A percentile compares a stretch with the other conserved stretches of the same genome.
Conservation (phyloP, 2,888 invertebrate species). For the Trichacis sp. region DNA sequence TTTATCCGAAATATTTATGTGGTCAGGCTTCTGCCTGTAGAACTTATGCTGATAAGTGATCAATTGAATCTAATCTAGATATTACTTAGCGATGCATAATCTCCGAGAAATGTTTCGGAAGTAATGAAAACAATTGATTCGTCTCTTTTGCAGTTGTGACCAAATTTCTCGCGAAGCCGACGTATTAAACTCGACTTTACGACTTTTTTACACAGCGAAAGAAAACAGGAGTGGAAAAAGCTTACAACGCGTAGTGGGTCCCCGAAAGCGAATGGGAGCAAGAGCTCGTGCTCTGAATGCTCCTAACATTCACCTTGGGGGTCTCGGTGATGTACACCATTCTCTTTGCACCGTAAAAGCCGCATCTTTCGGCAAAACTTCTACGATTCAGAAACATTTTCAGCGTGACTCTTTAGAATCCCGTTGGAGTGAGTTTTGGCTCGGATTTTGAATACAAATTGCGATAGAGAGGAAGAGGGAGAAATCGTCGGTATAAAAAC, state of each 20-base stretch:
- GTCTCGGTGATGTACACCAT: background rate
- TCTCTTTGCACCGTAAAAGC: background rate
- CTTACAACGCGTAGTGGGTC: background rate
- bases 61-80: too few relatives aligned
- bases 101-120: too few relatives aligned
- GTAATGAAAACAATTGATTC: too few relatives aligned
- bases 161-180: too few relatives aligned
- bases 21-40: too few relatives aligned
- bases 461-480: constrained; percentile 47
- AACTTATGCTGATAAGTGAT: too few relatives aligned
- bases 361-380: constrained; percentile 10
- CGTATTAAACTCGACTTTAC: too few relatives aligned
- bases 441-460: constrained; percentile 39
- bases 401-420: constrained; percentile 13
- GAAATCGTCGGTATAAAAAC: constrained; percentile 63
- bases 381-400: constrained; percentile 6
- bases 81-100: too few relatives aligned
- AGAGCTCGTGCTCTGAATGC: constrained; percentile 7
- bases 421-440: constrained; percentile 35
- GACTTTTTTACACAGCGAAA: too few relatives aligned
- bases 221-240: too few relatives aligned
- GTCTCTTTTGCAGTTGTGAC: too few relatives aligned
- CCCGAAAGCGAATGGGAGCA: constrained; percentile 28
- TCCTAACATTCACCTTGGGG: constrained; percentile 19
- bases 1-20: too few relatives aligned